Evolutionary conservation across 2,113 vertebrate species (phyloP).

Genomic region (Colossoma macropomum): DNA sequence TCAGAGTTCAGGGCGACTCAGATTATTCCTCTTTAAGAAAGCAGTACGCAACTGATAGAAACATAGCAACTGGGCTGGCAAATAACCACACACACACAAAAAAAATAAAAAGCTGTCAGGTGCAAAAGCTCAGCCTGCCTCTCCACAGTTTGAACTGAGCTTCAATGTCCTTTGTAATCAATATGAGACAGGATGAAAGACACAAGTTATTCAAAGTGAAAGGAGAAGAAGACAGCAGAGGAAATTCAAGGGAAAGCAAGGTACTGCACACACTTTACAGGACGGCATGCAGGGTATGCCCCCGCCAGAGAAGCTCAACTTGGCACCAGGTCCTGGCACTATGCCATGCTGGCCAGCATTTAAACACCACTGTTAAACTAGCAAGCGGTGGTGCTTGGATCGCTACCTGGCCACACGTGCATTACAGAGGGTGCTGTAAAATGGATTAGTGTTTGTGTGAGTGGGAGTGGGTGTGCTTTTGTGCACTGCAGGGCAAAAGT

Average conservation of each 20-base stretch:
- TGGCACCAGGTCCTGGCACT: slow-evolving; percentile 13
- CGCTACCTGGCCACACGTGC: slow-evolving; percentile 8
- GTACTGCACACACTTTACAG: neutral
- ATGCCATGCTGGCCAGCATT: slow-evolving; percentile 16
- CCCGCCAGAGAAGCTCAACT: neutral
- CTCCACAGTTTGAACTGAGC: neutral
- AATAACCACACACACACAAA: neutral
- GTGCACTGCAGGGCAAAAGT: slow-evolving; percentile 12
- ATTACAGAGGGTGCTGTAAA: neutral
- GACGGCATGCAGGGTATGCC: neutral
- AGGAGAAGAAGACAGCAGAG: neutral
- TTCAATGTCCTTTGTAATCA: slow-evolving; percentile 8
- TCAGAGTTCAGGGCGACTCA: neutral
- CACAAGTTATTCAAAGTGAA: neutral
- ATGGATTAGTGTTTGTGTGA: neutral
- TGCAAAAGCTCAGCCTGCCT: neutral
- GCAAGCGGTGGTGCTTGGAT: neutral
- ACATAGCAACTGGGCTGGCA: neutral
- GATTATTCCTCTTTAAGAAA: neutral
- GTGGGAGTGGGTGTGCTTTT: neutral
- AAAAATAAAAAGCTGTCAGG: neutral
- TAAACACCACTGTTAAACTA: neutral
- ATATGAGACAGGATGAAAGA: neutral
- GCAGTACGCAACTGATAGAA: neutral
- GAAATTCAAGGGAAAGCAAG: neutral